Evolutionary conservation across 2,888 invertebrate species (phyloP).

Genomic region (Therioaphis trifolii): DNA sequence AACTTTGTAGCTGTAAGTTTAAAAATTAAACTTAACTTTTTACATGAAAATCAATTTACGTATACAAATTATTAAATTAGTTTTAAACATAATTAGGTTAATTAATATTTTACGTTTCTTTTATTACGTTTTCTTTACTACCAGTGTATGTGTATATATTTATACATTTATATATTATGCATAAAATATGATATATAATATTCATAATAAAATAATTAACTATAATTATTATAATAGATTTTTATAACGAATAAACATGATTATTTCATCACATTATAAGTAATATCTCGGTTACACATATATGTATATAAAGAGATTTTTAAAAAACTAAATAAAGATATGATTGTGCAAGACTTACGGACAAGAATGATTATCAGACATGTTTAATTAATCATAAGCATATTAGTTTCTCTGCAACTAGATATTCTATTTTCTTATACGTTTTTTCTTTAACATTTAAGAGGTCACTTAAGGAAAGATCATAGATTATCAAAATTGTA

Average conservation of each 20-base stretch:
- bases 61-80: too few species aligned
- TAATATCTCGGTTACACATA: background rate
- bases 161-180: too few species aligned
- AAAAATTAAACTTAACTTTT: too few species aligned
- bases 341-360: background rate
- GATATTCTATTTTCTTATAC: background rate
- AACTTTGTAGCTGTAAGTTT: too few species aligned
- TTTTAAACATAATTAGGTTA: too few species aligned
- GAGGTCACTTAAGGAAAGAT: constrained; percentile 43
- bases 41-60: too few species aligned
- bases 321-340: constrained; percentile 10
- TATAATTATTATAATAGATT: background rate
- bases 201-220: too few species aligned
- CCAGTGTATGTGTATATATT: too few species aligned
- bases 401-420: background rate
- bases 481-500: constrained; percentile 42
- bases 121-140: too few species aligned
- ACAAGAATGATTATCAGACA: background rate
- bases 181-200: too few species aligned
- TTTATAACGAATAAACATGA: constrained; percentile 22
- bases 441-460: constrained; percentile 33
- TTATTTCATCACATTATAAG: background rate
- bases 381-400: constrained; percentile 34
- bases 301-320: constrained; percentile 4
- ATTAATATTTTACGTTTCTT: too few species aligned